These are phyloP conservation scores for Macrotus californicus DNA, from an alignment of 2,113 vertebrate species.

Conservation along the genomic window DNA sequence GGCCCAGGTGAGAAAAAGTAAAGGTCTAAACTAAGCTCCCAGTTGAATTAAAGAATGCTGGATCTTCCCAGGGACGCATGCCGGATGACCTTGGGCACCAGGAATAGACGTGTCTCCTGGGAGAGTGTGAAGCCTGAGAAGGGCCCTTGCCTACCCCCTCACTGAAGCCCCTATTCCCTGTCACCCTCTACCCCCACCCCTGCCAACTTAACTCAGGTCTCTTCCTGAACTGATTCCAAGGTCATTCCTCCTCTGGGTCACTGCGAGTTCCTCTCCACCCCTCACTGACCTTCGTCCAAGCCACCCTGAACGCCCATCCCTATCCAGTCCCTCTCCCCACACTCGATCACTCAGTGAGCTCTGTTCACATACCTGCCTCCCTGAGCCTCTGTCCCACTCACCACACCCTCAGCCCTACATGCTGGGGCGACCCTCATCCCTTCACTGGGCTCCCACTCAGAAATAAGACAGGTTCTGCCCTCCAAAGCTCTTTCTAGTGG, in stretches of 20 bases:
- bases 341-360: too few species aligned
- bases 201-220: not conserved
- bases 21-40: not conserved
- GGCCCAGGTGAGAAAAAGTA: not conserved
- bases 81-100: not conserved
- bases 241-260: not conserved
- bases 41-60: not conserved
- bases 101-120: not conserved
- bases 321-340: not conserved
- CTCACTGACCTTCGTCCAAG: not conserved
- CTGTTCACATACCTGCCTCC: not conserved
- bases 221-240: not conserved
- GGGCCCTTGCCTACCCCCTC: not conserved
- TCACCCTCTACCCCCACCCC: not conserved
- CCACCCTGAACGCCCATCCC: too few species aligned
- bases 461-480: not conserved
- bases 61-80: not conserved
- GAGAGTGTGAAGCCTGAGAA: not conserved
- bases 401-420: not conserved
- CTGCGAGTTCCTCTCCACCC: not conserved
- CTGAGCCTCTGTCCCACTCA: not conserved
- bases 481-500: not conserved
- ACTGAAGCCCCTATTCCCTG: not conserved
- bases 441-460: not conserved
- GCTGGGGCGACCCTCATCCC: not conserved